Base-by-base conservation (phyloP, 1,140 invertebrate species). In the Drosophila nebulosa region DNA sequence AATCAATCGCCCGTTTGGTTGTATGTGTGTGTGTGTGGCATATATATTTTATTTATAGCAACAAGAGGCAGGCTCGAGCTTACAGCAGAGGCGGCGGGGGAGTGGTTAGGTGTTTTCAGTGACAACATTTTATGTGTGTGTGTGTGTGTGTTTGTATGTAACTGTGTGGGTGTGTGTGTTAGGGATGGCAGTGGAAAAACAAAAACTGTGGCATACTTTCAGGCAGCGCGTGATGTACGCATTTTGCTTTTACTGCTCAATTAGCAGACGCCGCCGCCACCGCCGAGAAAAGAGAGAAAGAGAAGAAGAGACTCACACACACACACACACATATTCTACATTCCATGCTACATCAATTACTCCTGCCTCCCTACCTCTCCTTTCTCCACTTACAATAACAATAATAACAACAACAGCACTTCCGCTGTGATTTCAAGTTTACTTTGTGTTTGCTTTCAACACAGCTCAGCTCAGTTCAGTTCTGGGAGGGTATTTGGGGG, bases 11-110 rank as follows among this genome's bases (percentile, higher is more conserved):
- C 74, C 63, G 73, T 70, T 74, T 74, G 60, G 63, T 46, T 51
- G 10, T 30, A 56, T 62, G 27, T 57, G 35, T 57, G 30, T 67
- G 32, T 58, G 59, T 57, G 22, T 24, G 58, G 18, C 18, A 50
- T 64, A 73, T 69, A 85, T 68, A 78, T 72, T 86, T 86, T 85
- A 86, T 86, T 88, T 86, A 88, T 86, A 86, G 83, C 80, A 78
- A 80, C 74, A 72, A 86, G 74, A 46, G 83, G 74, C 64, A 70
- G 78, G 78, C 74, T 61, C 64, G 22, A 52, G 22, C 56, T 52
- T 57, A n/a, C n/a, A n/a, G n/a, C n/a, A n/a, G n/a, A n/a, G n/a
- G n/a, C n/a, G n/a, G n/a, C n/a, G 36, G 57, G 27, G 67, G 59
- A 57, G 60, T 71, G 70, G 27, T 18, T 18, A 22, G 55, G 72